Percentiles rank a stretch among this genome's conserved stretches.
Conservation (phyloP, 1,140 invertebrate species). For the Pemphigus obesinymphae region DNA sequence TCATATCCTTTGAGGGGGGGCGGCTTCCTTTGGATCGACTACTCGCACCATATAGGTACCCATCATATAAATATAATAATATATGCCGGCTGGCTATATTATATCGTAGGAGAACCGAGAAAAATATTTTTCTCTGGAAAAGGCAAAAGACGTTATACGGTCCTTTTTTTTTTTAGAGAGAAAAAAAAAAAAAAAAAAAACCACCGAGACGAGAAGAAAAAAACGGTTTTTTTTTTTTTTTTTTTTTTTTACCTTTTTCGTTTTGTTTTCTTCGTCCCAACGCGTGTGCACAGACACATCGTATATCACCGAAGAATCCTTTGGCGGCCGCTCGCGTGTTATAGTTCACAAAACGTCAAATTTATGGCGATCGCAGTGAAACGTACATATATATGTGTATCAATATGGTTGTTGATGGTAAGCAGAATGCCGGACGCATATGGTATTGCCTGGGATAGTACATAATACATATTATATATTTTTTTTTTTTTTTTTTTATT, state of each 20-base stretch:
- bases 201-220: not conserved
- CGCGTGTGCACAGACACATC: not conserved
- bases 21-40: slow-evolving; percentile 12
- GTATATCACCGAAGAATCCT: not conserved
- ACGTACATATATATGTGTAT: too few species aligned
- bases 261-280: not conserved
- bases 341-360: too few species aligned
- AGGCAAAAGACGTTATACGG: not conserved
- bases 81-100: not conserved
- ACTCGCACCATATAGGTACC: not conserved
- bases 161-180: slow-evolving; percentile 24
- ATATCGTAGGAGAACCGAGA: not conserved
- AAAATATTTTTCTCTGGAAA: not conserved
- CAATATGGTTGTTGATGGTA: too few species aligned
- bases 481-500: too few species aligned
- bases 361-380: too few species aligned
- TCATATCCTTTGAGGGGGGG: too few species aligned
- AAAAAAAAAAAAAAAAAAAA: too few species aligned
- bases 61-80: not conserved
- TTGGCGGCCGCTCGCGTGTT: too few species aligned
- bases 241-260: too few species aligned
- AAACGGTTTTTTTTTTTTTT: not conserved
- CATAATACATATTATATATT: too few species aligned
- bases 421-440: too few species aligned
- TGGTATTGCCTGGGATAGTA: too few species aligned